phyloP scores from a whole-genome alignment of 2,113 vertebrate genomes.

The Hylia prasina region DNA sequence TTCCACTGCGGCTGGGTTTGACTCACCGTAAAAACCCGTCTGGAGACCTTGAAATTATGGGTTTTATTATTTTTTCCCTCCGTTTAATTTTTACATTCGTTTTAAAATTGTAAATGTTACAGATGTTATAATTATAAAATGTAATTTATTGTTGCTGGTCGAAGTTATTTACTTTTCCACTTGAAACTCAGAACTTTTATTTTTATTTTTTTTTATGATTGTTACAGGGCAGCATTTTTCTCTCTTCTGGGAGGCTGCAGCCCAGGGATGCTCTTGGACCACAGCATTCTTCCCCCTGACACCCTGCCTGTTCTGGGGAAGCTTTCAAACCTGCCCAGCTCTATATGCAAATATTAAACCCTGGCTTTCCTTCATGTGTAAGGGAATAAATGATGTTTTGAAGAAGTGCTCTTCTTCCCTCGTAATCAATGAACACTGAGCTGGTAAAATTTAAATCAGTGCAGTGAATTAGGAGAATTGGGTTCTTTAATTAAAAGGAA shows the following conservation, averaged over 20 bases:
- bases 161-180: background rate
- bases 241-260: background rate
- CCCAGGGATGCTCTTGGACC: background rate
- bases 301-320: background rate
- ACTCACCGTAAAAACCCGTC: accelerated
- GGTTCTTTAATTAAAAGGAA: background rate
- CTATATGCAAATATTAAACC: background rate
- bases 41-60: conserved; percentile 11
- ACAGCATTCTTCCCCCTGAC: background rate
- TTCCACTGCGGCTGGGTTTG: background rate
- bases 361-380: accelerated
- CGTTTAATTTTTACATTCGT: conserved; percentile 15
- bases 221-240: background rate
- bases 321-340: background rate
- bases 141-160: background rate
- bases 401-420: background rate
- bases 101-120: background rate
- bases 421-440: background rate
- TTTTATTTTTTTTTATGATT: background rate
- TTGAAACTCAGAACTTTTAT: background rate
- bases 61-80: conserved; percentile 31
- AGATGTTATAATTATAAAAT: background rate
- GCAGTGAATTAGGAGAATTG: background rate
- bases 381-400: background rate
- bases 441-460: background rate